Conservation (phyloP, 2,113 vertebrate species). For the Heterotilapia buettikoferi region DNA sequence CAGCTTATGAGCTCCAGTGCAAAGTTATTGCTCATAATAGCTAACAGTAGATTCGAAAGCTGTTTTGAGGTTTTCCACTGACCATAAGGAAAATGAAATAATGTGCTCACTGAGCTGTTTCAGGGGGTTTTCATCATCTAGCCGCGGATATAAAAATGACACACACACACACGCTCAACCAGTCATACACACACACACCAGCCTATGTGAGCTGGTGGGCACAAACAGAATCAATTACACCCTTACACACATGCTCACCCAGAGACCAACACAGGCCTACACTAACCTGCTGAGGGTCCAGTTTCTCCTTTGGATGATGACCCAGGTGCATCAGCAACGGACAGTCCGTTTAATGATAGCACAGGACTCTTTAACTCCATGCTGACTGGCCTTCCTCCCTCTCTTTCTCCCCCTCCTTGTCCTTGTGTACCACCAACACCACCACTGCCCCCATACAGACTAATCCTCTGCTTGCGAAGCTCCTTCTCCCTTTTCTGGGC, state of each 20-base stretch:
- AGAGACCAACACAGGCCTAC: not conserved
- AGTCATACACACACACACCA: not conserved
- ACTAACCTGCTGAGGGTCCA: conserved; percentile 58
- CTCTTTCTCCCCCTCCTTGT: not conserved
- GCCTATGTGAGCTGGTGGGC: not conserved
- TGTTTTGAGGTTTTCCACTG: conserved; percentile 13
- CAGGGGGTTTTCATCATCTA: conserved; percentile 35
- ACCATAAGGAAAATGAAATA: conserved; percentile 18
- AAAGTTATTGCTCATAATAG: conserved; percentile 14
- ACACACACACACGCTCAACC: not conserved
- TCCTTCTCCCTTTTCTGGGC: conserved; percentile 74
- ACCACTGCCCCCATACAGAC: conserved; percentile 67
- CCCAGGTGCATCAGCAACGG: not conserved
- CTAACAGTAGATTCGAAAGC: not conserved
- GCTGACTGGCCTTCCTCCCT: not conserved
- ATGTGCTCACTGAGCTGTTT: conserved; percentile 27
- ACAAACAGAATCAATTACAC: not conserved
- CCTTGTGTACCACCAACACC: not conserved
- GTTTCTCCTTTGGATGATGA: not conserved
- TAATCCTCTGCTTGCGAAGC: conserved; percentile 70
- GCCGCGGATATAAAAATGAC: not conserved
- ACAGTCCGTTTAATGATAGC: conserved; percentile 2
- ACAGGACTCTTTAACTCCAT: not conserved
- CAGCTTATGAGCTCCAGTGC: not conserved
- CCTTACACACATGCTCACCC: not conserved